Evolutionary conservation across 2,113 vertebrate genomes (phyloP).

Genomic region (Boleophthalmus pectinirostris): DNA sequence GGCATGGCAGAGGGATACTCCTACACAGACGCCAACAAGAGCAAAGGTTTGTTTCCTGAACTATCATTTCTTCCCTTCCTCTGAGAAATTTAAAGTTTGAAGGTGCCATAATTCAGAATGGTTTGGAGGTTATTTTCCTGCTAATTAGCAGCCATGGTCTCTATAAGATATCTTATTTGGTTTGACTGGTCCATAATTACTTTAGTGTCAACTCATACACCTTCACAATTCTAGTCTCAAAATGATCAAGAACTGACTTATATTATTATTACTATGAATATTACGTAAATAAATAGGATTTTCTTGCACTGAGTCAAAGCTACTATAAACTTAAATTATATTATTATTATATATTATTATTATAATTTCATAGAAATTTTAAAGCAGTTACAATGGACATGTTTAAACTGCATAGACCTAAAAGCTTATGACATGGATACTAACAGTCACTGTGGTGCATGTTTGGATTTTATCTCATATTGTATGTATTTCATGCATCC

Average conservation of each 20-base stretch:
- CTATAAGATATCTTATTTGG: too few species aligned
- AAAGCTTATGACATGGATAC: too few species aligned
- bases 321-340: too few species aligned
- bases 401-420: too few species aligned
- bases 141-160: too few species aligned
- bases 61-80: background rate
- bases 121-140: too few species aligned
- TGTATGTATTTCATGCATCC: background rate
- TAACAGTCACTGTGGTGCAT: background rate
- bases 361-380: too few species aligned
- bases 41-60: constrained; percentile 75
- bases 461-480: background rate
- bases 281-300: background rate
- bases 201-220: background rate
- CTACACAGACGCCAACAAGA: constrained; percentile 86
- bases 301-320: background rate
- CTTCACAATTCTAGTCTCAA: background rate
- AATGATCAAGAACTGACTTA: background rate
- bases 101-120: too few species aligned
- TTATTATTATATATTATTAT: too few species aligned
- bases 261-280: background rate
- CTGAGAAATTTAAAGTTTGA: background rate
- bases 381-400: too few species aligned
- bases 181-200: background rate
- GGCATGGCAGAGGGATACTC: constrained; percentile 79